phyloP scores from a whole-genome alignment of 2,113 vertebrate species.

The Gasterosteus aculeatus region DNA sequence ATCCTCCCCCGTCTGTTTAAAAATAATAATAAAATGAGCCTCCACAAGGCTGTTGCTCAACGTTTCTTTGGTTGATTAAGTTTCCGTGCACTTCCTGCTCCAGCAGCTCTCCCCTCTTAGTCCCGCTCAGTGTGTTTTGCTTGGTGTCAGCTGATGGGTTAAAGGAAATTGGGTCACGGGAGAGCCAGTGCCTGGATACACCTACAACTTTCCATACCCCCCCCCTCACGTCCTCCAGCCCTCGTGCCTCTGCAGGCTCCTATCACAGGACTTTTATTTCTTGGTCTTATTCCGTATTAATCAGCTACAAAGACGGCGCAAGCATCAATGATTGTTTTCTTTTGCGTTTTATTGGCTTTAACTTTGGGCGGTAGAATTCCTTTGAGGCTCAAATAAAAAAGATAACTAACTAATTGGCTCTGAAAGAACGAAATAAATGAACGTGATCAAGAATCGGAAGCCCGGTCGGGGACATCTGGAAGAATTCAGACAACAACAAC shows the following conservation, averaged over 20 bases:
- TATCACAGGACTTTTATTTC: slow-evolving; percentile 1
- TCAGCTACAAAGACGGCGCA: neutral
- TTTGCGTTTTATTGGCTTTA: neutral
- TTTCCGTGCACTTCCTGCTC: neutral
- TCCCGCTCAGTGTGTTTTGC: slow-evolving; percentile 32
- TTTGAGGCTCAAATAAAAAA: too few species aligned
- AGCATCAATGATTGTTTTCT: neutral
- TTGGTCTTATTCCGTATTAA: neutral
- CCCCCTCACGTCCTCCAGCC: slow-evolving; percentile 6
- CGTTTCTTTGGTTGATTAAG: neutral
- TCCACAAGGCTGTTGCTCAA: neutral
- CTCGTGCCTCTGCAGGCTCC: neutral
- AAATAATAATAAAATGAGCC: neutral
- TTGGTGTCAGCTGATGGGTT: slow-evolving; percentile 71
- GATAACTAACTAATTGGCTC: too few species aligned
- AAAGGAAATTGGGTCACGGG: slow-evolving; percentile 72
- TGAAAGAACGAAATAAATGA: too few species aligned
- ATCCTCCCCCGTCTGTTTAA: neutral
- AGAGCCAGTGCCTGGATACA: slow-evolving; percentile 56
- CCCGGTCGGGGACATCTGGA: too few species aligned
- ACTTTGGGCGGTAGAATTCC: neutral
- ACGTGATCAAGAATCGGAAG: too few species aligned
- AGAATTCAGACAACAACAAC: too few species aligned
- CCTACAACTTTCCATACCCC: slow-evolving; percentile 53
- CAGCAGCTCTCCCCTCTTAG: slow-evolving; percentile 11